Evolutionary conservation across 2,797 vertebrate genomes (phyloP).

Genomic region (Vipera latastei): DNA sequence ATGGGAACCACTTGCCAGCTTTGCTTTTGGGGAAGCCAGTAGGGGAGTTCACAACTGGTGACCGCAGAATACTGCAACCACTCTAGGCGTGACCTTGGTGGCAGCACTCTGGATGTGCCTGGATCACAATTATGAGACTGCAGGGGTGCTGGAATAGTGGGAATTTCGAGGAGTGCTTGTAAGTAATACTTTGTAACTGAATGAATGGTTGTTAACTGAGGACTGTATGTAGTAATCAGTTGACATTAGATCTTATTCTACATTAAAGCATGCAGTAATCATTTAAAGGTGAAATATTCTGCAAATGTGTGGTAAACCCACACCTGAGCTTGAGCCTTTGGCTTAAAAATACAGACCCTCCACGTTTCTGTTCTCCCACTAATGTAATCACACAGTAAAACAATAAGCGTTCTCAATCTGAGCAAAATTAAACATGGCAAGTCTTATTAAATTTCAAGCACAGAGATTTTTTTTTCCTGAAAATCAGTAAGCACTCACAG

Average conservation of each 20-base stretch:
- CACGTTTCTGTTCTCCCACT: constrained; percentile 37
- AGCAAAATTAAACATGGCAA: constrained; percentile 56
- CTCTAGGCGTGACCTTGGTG: neutral
- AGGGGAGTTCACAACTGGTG: neutral
- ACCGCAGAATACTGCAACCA: neutral
- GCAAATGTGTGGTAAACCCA: constrained; percentile 52
- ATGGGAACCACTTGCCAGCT: neutral
- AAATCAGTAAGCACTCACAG: constrained; percentile 81
- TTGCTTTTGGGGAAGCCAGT: neutral
- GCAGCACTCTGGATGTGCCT: neutral
- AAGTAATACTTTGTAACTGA: neutral
- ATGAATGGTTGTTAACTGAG: neutral
- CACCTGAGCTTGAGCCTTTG: constrained; percentile 34
- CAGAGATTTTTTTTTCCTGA: constrained; percentile 44
- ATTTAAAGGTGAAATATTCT: constrained; percentile 51
- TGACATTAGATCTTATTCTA: constrained; percentile 29
- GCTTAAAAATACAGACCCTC: constrained; percentile 37
- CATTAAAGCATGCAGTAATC: constrained; percentile 33
- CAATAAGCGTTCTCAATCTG: constrained; percentile 53
- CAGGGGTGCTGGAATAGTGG: neutral
- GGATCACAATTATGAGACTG: neutral
- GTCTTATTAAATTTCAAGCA: constrained; percentile 45
- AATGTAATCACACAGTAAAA: constrained; percentile 43
- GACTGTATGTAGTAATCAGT: constrained; percentile 42
- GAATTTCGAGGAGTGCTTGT: neutral